phyloP scores from a whole-genome alignment of 2,888 invertebrate species.

The Volucella zonaria region DNA sequence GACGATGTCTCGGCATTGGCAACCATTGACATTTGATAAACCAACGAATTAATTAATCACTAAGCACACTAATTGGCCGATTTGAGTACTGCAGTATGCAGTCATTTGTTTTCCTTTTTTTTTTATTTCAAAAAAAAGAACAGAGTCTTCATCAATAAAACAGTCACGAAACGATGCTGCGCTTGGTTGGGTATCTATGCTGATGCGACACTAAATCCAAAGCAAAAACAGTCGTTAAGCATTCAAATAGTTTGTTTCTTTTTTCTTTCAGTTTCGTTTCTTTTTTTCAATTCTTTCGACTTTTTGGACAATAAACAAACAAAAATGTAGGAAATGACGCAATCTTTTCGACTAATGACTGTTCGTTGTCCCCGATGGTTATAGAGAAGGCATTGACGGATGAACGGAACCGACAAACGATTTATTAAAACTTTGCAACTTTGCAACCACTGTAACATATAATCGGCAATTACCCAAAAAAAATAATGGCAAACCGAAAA shows the following conservation, averaged over 20 bases:
- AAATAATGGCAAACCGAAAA: neutral
- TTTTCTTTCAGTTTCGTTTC: too few relatives aligned
- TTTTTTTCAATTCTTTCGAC: constrained; percentile 10
- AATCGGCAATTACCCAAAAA: constrained; percentile 26
- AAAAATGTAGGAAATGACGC: constrained; percentile 25
- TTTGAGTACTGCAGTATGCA: constrained; percentile 15
- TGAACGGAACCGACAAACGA: constrained; percentile 17
- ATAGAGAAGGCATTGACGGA: constrained; percentile 39
- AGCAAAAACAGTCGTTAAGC: constrained; percentile 26
- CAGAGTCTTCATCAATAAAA: constrained; percentile 4
- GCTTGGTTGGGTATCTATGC: constrained; percentile 52
- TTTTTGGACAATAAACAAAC: neutral
- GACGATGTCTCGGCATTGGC: neutral
- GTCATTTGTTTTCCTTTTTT: constrained; percentile 16
- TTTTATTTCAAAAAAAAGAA: too few relatives aligned
- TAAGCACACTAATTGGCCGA: constrained; percentile 22
- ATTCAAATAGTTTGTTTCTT: neutral
- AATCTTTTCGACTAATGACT: neutral
- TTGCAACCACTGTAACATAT: neutral
- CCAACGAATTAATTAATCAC: constrained; percentile 17
- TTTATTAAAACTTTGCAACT: constrained; percentile 61
- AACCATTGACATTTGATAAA: neutral
- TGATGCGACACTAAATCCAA: constrained; percentile 37
- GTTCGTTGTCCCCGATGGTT: neutral
- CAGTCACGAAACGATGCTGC: neutral